Evolutionary conservation across 2,797 vertebrate species (phyloP).

Genomic region (Leontopithecus rosalia): DNA sequence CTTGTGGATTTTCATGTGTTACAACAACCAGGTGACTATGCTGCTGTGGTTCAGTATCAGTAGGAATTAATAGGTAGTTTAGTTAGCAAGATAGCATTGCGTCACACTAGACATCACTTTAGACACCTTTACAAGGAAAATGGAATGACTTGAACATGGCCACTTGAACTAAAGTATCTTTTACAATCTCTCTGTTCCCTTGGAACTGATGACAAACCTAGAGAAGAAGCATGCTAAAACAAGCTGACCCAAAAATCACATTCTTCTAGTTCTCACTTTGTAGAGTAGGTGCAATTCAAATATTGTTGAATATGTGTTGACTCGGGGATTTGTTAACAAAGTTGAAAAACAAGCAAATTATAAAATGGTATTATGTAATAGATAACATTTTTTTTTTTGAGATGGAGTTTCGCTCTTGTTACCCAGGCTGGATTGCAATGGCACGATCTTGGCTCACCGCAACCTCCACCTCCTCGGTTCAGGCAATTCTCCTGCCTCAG

Average conservation of each 20-base stretch:
- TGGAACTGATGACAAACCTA: slow-evolving; percentile 76
- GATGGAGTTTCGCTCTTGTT: too few species aligned
- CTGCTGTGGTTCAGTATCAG: slow-evolving; percentile 72
- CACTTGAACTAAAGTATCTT: slow-evolving; percentile 80
- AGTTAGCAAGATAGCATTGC: slow-evolving; percentile 77
- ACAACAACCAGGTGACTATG: slow-evolving; percentile 3
- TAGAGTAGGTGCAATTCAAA: slow-evolving; percentile 60
- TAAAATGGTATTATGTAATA: neutral
- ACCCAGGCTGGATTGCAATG: too few species aligned
- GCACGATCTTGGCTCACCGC: too few species aligned
- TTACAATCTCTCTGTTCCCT: slow-evolving; percentile 77
- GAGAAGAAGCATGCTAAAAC: slow-evolving; percentile 76
- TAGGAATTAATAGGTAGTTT: slow-evolving; percentile 74
- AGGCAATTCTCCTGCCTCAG: too few species aligned
- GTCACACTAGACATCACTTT: slow-evolving; percentile 78
- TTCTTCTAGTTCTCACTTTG: slow-evolving; percentile 74
- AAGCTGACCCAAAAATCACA: slow-evolving; percentile 81
- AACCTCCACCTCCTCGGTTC: too few species aligned
- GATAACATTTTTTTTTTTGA: neutral
- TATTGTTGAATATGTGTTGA: neutral
- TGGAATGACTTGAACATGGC: slow-evolving; percentile 75
- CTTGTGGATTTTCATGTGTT: slow-evolving; percentile 62
- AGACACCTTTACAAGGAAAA: slow-evolving; percentile 81
- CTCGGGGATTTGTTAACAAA: neutral
- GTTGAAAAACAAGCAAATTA: neutral